Percentiles rank a stretch among this genome's conserved stretches.
Conservation (phyloP, 92 coral and sea anemone genomes). For the Desmophyllum pertusum region DNA sequence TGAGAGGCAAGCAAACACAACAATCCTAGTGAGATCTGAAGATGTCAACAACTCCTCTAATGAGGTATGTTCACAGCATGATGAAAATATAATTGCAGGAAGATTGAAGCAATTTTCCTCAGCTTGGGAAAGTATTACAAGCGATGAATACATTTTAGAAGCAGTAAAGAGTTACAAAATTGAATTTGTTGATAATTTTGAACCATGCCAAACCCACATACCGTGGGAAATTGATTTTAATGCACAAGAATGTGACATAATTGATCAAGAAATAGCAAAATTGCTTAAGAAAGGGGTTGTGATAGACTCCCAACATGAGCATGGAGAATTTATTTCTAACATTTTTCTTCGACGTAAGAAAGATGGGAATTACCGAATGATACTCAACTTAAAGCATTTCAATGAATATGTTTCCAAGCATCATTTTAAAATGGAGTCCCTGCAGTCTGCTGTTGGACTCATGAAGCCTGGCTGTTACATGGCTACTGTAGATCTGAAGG, state of each 20-base stretch:
- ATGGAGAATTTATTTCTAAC: neutral
- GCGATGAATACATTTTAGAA: no score
- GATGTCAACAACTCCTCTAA: neutral
- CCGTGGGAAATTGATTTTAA: neutral
- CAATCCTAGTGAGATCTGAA: neutral
- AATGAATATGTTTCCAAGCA: neutral
- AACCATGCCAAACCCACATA: neutral
- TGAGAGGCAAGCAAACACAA: neutral
- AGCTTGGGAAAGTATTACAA: neutral
- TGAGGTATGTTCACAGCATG: neutral
- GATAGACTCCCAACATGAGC: neutral
- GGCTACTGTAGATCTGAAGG: slow-evolving; percentile 7
- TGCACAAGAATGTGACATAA: neutral
- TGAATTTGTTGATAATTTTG: no score
- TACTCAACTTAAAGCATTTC: neutral
- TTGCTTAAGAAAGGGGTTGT: neutral
- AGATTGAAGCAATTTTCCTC: neutral
- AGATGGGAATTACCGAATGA: neutral
- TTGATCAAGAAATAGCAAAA: neutral
- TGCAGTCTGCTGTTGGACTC: neutral
- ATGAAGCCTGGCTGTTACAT: slow-evolving; percentile 18
- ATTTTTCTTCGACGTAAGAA: neutral
- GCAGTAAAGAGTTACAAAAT: no score
- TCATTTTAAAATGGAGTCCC: slow-evolving; percentile 7
- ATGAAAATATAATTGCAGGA: neutral